Percentiles rank a stretch among this genome's conserved stretches.
phyloP scores from a whole-genome alignment of 2,888 invertebrate species.

The Chymomyza caudatula region DNA sequence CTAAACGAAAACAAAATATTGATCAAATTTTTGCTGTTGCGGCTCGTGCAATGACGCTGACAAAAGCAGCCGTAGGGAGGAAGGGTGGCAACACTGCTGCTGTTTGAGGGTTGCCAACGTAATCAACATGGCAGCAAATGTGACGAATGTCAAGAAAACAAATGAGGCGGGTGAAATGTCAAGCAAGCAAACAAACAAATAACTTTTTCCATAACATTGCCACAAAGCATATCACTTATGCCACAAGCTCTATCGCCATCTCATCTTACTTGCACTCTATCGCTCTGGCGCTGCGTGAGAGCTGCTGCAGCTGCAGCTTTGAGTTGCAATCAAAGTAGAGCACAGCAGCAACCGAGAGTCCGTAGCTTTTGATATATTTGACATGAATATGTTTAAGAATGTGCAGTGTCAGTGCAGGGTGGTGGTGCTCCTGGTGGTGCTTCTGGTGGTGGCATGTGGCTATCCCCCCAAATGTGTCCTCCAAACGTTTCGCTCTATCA shows the following conservation, averaged over 20 bases:
- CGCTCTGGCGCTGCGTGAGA: background rate
- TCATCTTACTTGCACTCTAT: no score
- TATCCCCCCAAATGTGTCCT: background rate
- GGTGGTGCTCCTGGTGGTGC: no score
- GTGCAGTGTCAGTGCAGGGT: background rate
- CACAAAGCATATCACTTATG: background rate
- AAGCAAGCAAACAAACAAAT: slow-evolving; percentile 20
- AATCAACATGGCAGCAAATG: slow-evolving; percentile 47
- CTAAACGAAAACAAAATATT: slow-evolving; percentile 38
- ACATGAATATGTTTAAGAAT: background rate
- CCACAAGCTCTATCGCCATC: no score
- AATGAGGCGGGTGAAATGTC: background rate
- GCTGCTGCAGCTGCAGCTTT: background rate
- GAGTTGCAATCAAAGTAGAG: background rate
- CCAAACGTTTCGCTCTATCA: background rate
- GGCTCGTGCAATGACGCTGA: background rate
- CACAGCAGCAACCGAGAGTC: background rate
- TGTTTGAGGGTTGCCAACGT: slow-evolving; percentile 36
- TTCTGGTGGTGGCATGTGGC: background rate
- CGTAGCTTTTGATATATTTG: background rate
- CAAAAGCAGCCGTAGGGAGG: background rate
- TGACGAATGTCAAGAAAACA: background rate
- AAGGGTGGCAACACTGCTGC: background rate
- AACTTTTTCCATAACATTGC: slow-evolving; percentile 14
- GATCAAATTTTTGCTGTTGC: slow-evolving; percentile 61